Evolutionary conservation across 1,140 invertebrate genomes (phyloP), one percentile per base, ranked within the genome.

Genomic region (Plutomurus gul): DNA sequence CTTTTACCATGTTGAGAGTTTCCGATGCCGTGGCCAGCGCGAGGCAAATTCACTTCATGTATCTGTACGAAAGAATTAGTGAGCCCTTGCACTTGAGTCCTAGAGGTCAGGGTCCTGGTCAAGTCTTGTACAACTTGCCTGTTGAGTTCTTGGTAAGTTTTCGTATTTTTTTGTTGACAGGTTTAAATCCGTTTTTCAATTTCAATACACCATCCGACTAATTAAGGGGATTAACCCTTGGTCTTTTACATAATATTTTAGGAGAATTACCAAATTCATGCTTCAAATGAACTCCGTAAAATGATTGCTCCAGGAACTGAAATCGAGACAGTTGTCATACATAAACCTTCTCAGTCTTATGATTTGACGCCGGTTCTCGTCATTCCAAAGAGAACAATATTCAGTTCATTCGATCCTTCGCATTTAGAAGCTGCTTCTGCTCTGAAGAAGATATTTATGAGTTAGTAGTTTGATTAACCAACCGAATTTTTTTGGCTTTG

Each of bases 321-420:
- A 6, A n/a, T 65, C 11, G 56, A 65, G 1, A 36, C 36, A 13
- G 27, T 65, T n/a, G 1, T 16, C 1, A n/a, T 65, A 4, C 2
- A 4, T 6, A 65, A 36, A 33, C 5, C 56, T 4, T 27, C 56
- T 16, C 10, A 33, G 18, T 30, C 56, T 6, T 65, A 65, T n/a
- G 56, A 65, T 65, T 65, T 65, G 13, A 16, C 56, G n/a, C 56
- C 11, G 0, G 56, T 65, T 0, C 56, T 30, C 16, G 22, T 47
- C 20, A 22, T 51, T 22, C 56, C 82, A 2, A 30, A 73, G 27
- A 49, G 73, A 6, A 33, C 36, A 7, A 27, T 75, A 5, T 83
- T 79, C 27, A 75, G 51, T 16, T 76, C 74, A 25, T 83, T 83
- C 33, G n/a, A 74, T 51, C 79, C 77, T 25, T 22, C 11, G 4